Evolutionary conservation across 2,888 invertebrate species (phyloP), one percentile per base, ranked within the genome.

Genomic region (Trachelus tabidus): DNA sequence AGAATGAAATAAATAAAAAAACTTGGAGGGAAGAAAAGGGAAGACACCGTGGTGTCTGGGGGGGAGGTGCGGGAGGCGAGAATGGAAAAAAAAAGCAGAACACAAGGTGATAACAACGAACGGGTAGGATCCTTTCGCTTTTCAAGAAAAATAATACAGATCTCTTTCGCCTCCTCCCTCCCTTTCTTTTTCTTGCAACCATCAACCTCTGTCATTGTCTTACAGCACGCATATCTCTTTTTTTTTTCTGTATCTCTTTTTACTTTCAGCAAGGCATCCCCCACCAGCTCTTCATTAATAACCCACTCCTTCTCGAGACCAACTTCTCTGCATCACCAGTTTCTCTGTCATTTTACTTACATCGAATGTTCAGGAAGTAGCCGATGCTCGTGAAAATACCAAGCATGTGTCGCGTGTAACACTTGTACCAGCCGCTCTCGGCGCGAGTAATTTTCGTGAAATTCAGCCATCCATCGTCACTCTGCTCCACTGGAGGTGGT

Each of bases 381-480:
- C 97, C 97, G 87, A 97, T 97, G 88, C 97, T 97, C 82, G 96
- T 96, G 92, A 97, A 97, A 91, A 96, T 95, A 56, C 96, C 95
- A 87, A 97, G 94, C 82, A 96, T 94, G 93, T 98, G 97, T 75
- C 95, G 93, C 79, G 97, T 96, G 76, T 96, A 95, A 92, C 98
- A 98, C 91, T 97, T 96, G 93, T 98, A 98, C 98, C 98, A 98
- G 88, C 98, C 98, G 79, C 96, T 96, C 93, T 98, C 96, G 83
- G 96, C 94, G 75, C 95, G 93, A 76, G 94, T 93, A 89, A 97
- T 95, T 85, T 95, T 94, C 76, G 95, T 95, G 93, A 97, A 97
- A 92, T 97, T 97, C 80, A 98, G 94, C 91, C 96, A 97, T 78
- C 97, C 96, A 88, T 95, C 95, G 76, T 94, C 94, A 82, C 94